Base-by-base conservation (phyloP, 2,113 vertebrate species). In the Colinus virginianus region DNA sequence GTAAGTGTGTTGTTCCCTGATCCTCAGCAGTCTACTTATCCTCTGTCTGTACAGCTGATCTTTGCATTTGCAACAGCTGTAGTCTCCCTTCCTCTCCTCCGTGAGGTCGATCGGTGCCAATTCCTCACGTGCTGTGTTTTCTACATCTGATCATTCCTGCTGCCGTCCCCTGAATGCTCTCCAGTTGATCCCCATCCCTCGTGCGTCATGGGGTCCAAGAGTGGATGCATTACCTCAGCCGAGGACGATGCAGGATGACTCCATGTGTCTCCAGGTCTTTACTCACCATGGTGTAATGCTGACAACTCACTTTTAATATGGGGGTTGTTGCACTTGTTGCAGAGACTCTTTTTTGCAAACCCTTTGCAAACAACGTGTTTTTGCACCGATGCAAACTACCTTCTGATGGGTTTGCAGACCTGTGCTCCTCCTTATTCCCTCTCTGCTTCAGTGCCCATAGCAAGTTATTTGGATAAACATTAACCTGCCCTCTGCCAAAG, bases 121-220 rank as follows among this genome's bases (percentile, higher is more conserved):
- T 55, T 51, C 69, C 38, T 42, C 48, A 28, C 10, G 36, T 51
- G 23, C 49, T 38, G 36, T 30, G 48, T 40, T 59, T 32, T 22
- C 30, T 55, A 13, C 6, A 15, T 36, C 30, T 62, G 0, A 26
- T 11, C 32, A 16, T 46, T 53, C 23, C 22, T 0, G 0, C 10
- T 32, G 32, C 71, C 30, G 59, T 55, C 74, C 34, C 13, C 36
- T 63, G 53, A 34, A 40, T 7, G 5, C 78, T 88, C 4, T 0
- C 67, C 14, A 7, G 5, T 51, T 22, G 40, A 7, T 49, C 59
- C 38, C 28, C 58, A 40, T 66, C 85, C 43, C 48, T 63, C 67
- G 28, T 1, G 0, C 26, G 53, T 63, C 28, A 0, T 8, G 1
- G 1, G 30, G 61, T 74, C 79, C 43, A 21, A 75, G 64, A 30